Conservation (phyloP, 2,888 invertebrate genomes). For the Merodon equestris region DNA sequence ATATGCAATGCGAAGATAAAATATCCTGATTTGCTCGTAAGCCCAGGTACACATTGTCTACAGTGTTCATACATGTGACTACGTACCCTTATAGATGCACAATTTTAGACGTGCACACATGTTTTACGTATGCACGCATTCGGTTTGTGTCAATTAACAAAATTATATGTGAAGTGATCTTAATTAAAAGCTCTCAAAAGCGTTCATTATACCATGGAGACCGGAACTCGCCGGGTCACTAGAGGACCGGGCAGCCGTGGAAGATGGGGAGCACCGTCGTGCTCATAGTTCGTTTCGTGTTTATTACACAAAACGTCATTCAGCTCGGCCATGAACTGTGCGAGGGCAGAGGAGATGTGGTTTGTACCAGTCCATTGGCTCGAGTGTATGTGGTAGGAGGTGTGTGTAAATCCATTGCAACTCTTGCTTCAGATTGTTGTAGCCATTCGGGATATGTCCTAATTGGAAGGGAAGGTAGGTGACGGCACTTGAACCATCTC, state of each 20-base stretch:
- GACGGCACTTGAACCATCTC: constrained; percentile 33
- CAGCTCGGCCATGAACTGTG: constrained; percentile 27
- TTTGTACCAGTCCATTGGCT: background rate
- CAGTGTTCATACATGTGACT: no score
- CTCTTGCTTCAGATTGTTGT: constrained; percentile 28
- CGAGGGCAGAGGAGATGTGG: constrained; percentile 13
- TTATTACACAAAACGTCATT: no score
- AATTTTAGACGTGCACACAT: background rate
- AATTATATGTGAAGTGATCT: constrained; percentile 67
- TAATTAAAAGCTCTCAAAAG: constrained; percentile 65
- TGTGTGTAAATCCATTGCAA: constrained; percentile 38
- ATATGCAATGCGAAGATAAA: constrained; percentile 3
- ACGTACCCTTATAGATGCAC: background rate
- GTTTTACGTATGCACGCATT: constrained; percentile 24
- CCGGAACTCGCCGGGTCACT: constrained; percentile 47
- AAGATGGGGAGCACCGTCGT: background rate
- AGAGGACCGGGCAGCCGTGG: constrained; percentile 20
- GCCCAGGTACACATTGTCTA: background rate
- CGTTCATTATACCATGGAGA: constrained; percentile 53
- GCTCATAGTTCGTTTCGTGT: no score
- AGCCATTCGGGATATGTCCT: constrained; percentile 21
- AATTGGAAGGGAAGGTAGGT: constrained; percentile 48
- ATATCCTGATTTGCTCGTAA: background rate
- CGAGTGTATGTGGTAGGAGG: constrained; percentile 5
- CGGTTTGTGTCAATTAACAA: constrained; percentile 66